A percentile compares a stretch with the other conserved stretches of the same genome.
Evolutionary conservation across 2,113 vertebrate genomes (phyloP).

Genomic region (Pithys albifrons): DNA sequence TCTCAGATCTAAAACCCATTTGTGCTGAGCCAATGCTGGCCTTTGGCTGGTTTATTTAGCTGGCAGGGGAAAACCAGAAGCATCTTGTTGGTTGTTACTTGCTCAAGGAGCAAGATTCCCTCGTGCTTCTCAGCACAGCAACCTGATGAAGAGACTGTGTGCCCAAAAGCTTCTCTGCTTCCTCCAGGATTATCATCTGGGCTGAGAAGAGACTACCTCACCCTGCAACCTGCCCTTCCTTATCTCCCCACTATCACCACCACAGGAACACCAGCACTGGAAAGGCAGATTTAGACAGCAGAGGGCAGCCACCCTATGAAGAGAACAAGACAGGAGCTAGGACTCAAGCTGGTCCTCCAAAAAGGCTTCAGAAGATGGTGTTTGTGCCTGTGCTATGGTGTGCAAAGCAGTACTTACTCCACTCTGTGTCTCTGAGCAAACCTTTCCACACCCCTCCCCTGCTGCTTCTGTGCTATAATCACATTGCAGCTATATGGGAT

Average conservation of each 20-base stretch:
- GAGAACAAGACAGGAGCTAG: background rate
- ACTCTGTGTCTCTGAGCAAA: background rate
- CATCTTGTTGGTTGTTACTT: background rate
- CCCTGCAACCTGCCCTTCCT: background rate
- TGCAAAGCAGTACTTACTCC: background rate
- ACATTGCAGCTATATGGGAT: background rate
- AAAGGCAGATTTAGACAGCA: slow-evolving; percentile 46
- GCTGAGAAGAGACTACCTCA: background rate
- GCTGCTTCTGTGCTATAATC: background rate
- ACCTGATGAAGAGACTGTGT: background rate
- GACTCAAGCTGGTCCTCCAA: background rate
- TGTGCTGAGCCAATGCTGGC: background rate
- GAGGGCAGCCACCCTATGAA: slow-evolving; percentile 55
- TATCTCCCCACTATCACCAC: background rate
- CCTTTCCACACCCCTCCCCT: background rate
- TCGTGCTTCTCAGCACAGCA: background rate
- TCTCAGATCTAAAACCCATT: background rate
- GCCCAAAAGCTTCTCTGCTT: background rate
- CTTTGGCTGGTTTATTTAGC: background rate
- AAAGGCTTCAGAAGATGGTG: background rate
- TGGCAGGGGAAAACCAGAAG: background rate
- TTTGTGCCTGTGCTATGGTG: background rate
- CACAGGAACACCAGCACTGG: background rate
- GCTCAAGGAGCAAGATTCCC: background rate
- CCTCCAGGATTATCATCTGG: background rate